Evolutionary conservation across 2,797 vertebrate genomes (phyloP).

Genomic region (Melanotaenia maccullochi): DNA sequence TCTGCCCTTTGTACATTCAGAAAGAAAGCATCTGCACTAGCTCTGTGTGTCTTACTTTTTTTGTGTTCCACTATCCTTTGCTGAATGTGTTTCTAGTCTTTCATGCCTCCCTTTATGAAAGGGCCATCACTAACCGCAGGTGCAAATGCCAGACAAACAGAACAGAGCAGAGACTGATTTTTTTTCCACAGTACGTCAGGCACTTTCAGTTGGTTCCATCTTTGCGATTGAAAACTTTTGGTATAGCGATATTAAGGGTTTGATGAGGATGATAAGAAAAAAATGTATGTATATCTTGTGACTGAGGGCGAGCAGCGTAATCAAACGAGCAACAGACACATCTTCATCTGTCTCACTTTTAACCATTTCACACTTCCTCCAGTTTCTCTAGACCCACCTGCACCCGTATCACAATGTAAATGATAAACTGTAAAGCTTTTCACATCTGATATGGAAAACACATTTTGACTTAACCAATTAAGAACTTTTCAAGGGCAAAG

Average conservation of each 20-base stretch:
- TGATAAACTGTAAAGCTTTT: background rate
- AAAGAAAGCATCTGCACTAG: conserved; percentile 6
- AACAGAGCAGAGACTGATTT: conserved; percentile 4
- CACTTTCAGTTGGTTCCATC: conserved; percentile 5
- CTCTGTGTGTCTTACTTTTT: conserved; percentile 6
- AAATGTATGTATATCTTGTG: conserved; percentile 1
- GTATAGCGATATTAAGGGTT: background rate
- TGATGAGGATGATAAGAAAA: conserved; percentile 9
- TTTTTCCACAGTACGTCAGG: conserved; percentile 13
- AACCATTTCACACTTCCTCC: conserved; percentile 1
- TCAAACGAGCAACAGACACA: conserved; percentile 1
- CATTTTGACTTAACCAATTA: no score
- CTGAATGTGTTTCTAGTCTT: conserved; percentile 9
- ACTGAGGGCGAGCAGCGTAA: conserved; percentile 2
- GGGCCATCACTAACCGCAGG: background rate
- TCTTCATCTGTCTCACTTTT: background rate
- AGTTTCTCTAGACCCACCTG: background rate
- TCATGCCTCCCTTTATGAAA: conserved; percentile 7
- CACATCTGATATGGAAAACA: background rate
- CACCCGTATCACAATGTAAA: no score
- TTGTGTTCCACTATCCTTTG: background rate
- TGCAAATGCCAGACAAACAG: conserved; percentile 13
- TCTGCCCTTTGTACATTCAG: background rate
- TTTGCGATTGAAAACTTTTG: conserved; percentile 4
- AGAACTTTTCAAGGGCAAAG: no score